phyloP scores from a whole-genome alignment of 1,140 invertebrate species.

The Drosophila bifasciata region DNA sequence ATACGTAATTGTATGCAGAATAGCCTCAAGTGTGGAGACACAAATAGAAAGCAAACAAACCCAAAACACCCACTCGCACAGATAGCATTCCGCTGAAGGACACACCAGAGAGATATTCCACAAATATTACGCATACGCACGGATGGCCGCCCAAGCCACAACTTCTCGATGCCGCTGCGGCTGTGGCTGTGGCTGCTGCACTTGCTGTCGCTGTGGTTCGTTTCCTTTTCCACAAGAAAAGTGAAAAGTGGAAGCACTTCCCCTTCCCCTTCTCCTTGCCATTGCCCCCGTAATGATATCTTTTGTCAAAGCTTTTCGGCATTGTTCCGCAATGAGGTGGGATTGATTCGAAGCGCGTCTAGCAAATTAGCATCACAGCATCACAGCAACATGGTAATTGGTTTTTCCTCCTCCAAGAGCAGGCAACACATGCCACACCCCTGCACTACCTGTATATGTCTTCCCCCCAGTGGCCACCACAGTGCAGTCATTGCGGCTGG shows the following conservation, averaged over 20 bases:
- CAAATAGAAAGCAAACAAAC: constrained; percentile 42
- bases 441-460: constrained; percentile 1
- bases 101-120: constrained; percentile 29
- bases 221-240: constrained; percentile 3
- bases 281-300: constrained; percentile 13
- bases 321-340: constrained; percentile 14
- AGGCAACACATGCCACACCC: neutral
- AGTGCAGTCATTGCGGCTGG: too few species aligned
- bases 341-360: neutral
- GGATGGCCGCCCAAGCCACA: constrained; percentile 39
- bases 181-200: too few species aligned
- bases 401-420: neutral
- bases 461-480: neutral
- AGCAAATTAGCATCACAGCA: constrained; percentile 43
- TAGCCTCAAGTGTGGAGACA: constrained; percentile 26
- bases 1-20: constrained; percentile 25
- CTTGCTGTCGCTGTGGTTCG: constrained; percentile 10
- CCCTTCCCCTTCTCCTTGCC: neutral
- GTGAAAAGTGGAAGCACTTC: constrained; percentile 27
- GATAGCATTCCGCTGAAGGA: constrained; percentile 27
- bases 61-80: neutral
- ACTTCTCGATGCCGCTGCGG: constrained; percentile 43
- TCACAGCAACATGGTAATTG: constrained; percentile 14
- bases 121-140: constrained; percentile 72
- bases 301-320: constrained; percentile 20